Base-by-base conservation (phyloP, 2,888 invertebrate species). In the Drosophila meridiana region DNA sequence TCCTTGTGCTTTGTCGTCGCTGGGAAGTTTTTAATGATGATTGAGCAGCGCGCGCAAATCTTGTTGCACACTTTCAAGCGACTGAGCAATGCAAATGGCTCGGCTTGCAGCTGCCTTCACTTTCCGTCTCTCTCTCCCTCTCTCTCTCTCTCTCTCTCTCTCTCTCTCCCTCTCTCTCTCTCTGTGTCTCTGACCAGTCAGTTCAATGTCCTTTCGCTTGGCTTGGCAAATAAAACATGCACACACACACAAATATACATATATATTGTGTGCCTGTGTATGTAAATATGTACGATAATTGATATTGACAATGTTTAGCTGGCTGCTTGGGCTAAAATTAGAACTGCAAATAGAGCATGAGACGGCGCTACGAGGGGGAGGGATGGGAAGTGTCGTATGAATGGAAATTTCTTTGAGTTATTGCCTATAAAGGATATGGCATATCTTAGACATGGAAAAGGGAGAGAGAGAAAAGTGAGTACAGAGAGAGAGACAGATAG, bases 11-110 rank as follows among this genome's bases (percentile, higher is more conserved):
- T 47, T 40, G 20, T 53, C n/a, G 38, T 61, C n/a, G 42, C 50
- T 64, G 47, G 58, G 60, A 59, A 64, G 70, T 62, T 76, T 81
- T 75, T 85, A 89, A 85, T 85, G 87, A 89, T 85, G 89, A 89
- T 87, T 85, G 84, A 85, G 87, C 84, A 79, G 78, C 68, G 76
- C 68, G 78, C 69, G 71, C 78, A 76, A 73, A 78, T 83, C 82
- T 76, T 81, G 89, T 75, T 87, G 87, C 87, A 89, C 76, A 75
- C 87, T 89, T 75, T 71, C 55, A n/a, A 61, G 63, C 69, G 69
- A 64, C 53, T 53, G 67, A 56, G 62, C 74, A 61, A 71, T 83
- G 83, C 78, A 86, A 73, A 71, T 69, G 64, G 59, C 61, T 32
- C 66, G 69, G 67, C 68, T 66, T 66, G 43, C 20, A 40, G 28